Base-by-base conservation (phyloP, 2,888 invertebrate genomes). In the Epinotia ramella region DNA sequence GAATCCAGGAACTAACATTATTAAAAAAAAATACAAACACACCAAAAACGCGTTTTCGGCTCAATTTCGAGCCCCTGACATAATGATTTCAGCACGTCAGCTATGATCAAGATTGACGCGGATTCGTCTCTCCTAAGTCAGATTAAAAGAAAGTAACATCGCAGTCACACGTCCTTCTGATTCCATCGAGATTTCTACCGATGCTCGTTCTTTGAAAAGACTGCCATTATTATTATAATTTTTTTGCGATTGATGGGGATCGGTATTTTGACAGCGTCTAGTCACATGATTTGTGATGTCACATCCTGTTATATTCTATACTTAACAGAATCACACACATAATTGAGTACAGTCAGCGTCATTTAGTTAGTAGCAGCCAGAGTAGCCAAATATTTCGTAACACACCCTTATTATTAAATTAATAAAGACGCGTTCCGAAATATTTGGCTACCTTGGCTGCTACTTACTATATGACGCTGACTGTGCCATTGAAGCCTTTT, bases 131-230 rank as follows among this genome's bases (percentile, higher is more conserved):
- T 11, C 77, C 79, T 78, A 78, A n/a, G 53, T 53, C n/a, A 53
- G 53, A 53, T 53, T n/a, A 83, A 81, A 85, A 2, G 81, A 82
- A 81, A 80, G 82, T 84, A 82, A 81, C 78, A 69, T 69, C 82
- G 81, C 81, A 79, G 82, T 81, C 78, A 77, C 12, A 57, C 57
- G 72, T 65, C 77, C 12, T 18, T 2, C 20, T 57, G 57, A 57
- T 40, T 40, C 7, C 40, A 40, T 53, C 16, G n/a, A 53, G 53
- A 53, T 53, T 53, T 53, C n/a, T n/a, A 53, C 1, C 7, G 16
- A 12, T 13, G 49, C 16, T 16, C 5, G 53, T n/a, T n/a, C n/a
- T n/a, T 53, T 53, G 5, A 53, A 53, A n/a, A 7, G n/a, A n/a
- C n/a, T n/a, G 2, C n/a, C 6, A 53, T n/a, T 53, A 53, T 7